phyloP scores from a whole-genome alignment of 2,113 vertebrate genomes.

The Sylvilagus bachmani region DNA sequence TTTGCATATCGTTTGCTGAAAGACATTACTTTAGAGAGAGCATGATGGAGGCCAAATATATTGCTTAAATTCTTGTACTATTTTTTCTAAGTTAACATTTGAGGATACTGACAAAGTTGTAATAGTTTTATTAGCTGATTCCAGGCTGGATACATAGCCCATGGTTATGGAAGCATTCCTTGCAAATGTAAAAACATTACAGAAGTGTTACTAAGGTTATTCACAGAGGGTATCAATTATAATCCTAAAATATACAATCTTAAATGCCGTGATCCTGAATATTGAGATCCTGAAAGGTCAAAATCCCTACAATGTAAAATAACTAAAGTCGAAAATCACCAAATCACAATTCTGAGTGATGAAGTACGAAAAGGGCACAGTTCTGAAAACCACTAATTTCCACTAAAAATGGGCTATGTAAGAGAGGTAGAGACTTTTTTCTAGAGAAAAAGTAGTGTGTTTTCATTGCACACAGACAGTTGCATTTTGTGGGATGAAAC shows the following conservation, averaged over 20 bases:
- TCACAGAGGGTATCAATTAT: background rate
- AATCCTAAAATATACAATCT: background rate
- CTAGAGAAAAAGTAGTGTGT: background rate
- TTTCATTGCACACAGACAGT: background rate
- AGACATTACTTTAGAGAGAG: background rate
- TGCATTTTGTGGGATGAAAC: background rate
- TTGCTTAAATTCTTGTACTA: background rate
- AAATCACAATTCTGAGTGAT: background rate
- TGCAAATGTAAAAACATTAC: background rate
- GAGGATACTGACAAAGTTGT: background rate
- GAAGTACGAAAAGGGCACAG: background rate
- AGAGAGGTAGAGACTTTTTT: background rate
- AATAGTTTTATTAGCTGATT: background rate
- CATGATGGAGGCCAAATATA: background rate
- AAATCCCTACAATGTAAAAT: background rate
- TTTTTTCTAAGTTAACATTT: background rate
- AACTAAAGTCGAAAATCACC: background rate
- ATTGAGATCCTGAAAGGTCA: background rate
- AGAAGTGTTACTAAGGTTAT: background rate
- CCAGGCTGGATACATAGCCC: background rate
- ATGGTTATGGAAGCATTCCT: background rate
- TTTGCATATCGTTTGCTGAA: background rate
- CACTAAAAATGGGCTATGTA: background rate
- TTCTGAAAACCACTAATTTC: background rate
- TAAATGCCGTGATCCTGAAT: background rate